These are phyloP conservation scores for Drusus annulatus DNA, from an alignment of 1,140 invertebrate species.

Conservation along the genomic window DNA sequence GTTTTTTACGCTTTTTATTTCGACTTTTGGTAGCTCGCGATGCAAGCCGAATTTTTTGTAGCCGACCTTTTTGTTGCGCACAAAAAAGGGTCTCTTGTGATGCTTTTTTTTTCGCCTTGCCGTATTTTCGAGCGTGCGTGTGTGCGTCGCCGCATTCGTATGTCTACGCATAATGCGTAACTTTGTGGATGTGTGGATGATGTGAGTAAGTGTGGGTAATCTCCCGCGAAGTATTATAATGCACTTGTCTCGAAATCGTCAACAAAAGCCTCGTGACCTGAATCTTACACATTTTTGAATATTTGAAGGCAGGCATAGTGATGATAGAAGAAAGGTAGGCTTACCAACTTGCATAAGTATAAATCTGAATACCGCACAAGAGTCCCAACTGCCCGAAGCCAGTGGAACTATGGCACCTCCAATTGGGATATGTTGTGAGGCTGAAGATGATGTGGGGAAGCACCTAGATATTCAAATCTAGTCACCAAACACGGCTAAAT, in stretches of 20 bases:
- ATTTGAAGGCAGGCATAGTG: no score
- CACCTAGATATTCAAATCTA: no score
- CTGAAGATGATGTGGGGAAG: no score
- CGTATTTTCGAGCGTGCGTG: conserved; percentile 37
- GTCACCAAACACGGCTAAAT: no score
- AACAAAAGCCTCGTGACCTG: conserved; percentile 21
- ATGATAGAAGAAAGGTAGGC: no score
- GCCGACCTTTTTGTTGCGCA: conserved; percentile 51
- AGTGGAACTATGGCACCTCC: no score
- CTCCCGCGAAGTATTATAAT: conserved; percentile 38
- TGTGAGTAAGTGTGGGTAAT: not conserved
- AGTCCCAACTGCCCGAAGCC: no score
- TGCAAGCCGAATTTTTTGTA: conserved; percentile 56
- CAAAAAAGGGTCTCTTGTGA: conserved; percentile 52
- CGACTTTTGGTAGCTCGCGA: conserved; percentile 42
- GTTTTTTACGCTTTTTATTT: conserved; percentile 42
- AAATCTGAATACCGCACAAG: no score
- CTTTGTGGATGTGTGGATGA: not conserved
- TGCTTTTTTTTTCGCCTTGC: conserved; percentile 43
- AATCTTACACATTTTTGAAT: not conserved
- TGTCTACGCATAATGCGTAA: not conserved
- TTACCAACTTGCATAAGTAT: no score
- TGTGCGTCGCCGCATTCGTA: not conserved
- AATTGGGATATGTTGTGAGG: no score
- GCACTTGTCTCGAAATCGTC: conserved; percentile 36